phyloP scores from a whole-genome alignment of 2,888 invertebrate genomes.

The Drosophila maculinotata region DNA sequence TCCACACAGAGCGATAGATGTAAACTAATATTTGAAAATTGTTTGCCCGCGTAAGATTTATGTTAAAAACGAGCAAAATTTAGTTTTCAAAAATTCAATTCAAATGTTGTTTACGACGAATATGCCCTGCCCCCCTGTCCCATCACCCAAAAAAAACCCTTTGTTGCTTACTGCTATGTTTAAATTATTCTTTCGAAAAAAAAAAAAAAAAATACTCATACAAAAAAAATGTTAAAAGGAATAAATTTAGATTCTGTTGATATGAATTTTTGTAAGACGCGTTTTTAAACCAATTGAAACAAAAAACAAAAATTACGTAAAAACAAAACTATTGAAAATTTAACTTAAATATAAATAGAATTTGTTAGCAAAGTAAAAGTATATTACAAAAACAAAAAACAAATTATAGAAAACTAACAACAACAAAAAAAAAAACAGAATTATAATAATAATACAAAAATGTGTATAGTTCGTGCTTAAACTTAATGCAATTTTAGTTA shows the following conservation, averaged over 20 bases:
- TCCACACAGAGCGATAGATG: slow-evolving; percentile 36
- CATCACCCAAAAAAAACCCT: slow-evolving; percentile 25
- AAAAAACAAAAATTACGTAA: slow-evolving; percentile 37
- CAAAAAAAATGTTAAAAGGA: slow-evolving; percentile 62
- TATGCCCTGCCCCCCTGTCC: slow-evolving; percentile 9
- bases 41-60: slow-evolving; percentile 63
- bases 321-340: slow-evolving; percentile 73
- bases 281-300: slow-evolving; percentile 75
- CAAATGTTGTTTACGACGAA: slow-evolving; percentile 29
- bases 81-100: slow-evolving; percentile 26
- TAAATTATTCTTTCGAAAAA: slow-evolving; percentile 64
- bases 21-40: slow-evolving; percentile 39
- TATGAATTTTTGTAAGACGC: slow-evolving; percentile 76
- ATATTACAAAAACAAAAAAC: slow-evolving; percentile 43
- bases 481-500: slow-evolving; percentile 80
- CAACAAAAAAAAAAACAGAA: slow-evolving; percentile 23
- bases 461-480: slow-evolving; percentile 79
- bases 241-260: slow-evolving; percentile 78
- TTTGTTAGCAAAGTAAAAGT: slow-evolving; percentile 79
- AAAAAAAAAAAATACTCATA: slow-evolving; percentile 53
- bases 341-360: slow-evolving; percentile 80
- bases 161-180: slow-evolving; percentile 81
- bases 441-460: slow-evolving; percentile 37
- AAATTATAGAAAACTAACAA: slow-evolving; percentile 50
- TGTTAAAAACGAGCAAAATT: slow-evolving; percentile 40